These are phyloP conservation scores for Parazoanthus swiftii DNA, from an alignment of 92 coral and sea anemone genomes.

Conservation along the genomic window DNA sequence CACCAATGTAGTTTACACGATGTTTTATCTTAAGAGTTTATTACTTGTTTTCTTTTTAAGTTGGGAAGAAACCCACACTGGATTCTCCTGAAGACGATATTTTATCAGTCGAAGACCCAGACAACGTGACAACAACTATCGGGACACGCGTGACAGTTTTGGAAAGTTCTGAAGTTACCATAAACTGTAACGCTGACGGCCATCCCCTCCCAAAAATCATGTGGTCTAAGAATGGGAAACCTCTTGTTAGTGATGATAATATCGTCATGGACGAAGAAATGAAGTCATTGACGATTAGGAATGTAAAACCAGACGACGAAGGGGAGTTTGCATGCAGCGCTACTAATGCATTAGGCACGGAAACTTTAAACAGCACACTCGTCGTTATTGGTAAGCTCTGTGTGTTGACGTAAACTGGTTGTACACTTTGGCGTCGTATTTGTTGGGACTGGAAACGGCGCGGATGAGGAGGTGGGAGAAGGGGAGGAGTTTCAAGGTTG, in stretches of 20 bases:
- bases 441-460: background rate
- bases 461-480: background rate
- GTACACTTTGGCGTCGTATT: too few species aligned
- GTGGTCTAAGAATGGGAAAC: constrained; percentile 14
- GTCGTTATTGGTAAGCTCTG: constrained; percentile 23
- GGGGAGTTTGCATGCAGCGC: constrained; percentile 27
- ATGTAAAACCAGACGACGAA: constrained; percentile 5
- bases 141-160: constrained; percentile 45
- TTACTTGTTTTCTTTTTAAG: background rate
- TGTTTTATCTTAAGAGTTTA: background rate
- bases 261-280: background rate
- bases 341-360: constrained; percentile 19
- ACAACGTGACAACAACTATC: constrained; percentile 60
- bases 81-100: constrained; percentile 33
- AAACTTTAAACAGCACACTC: background rate
- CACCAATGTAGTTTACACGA: background rate
- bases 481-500: background rate
- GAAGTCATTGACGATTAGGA: background rate
- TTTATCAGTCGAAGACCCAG: constrained; percentile 30
- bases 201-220: constrained; percentile 8
- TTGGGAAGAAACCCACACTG: constrained; percentile 24
- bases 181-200: constrained; percentile 21
- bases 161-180: constrained; percentile 22
- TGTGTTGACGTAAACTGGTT: background rate
- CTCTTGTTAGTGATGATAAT: background rate